A percentile compares a stretch with the other conserved stretches of the same genome.
Conservation (phyloP, 2,113 vertebrate genomes). For the Neomonachus schauinslandi region DNA sequence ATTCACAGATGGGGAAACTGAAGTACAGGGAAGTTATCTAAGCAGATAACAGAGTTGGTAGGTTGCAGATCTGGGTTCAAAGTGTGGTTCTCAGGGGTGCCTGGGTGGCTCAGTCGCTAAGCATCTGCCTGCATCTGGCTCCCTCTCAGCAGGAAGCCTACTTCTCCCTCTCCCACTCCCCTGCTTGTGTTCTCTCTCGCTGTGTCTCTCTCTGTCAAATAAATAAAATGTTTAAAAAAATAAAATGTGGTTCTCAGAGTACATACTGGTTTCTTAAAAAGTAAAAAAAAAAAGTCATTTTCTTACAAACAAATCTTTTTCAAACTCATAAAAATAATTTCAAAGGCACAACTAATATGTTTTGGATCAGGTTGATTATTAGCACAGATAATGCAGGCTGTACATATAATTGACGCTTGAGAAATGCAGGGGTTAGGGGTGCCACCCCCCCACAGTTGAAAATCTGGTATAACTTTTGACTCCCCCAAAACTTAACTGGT, state of each 20-base stretch:
- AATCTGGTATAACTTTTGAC: not conserved
- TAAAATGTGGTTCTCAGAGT: not conserved
- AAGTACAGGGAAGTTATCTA: not conserved
- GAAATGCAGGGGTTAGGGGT: not conserved
- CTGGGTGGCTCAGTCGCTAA: no score
- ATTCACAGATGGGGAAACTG: not conserved
- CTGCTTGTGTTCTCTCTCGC: no score
- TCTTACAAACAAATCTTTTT: slow-evolving; percentile 36
- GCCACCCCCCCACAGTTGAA: not conserved
- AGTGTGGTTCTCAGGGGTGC: not conserved
- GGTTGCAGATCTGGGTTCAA: not conserved
- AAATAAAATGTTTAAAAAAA: no score
- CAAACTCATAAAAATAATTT: not conserved
- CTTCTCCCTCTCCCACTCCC: no score
- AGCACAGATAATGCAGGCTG: not conserved
- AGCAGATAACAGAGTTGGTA: not conserved
- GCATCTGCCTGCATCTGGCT: no score
- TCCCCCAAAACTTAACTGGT: not conserved
- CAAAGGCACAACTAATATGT: not conserved
- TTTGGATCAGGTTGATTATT: not conserved
- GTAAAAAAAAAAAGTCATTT: not conserved
- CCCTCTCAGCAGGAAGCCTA: no score
- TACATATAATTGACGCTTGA: not conserved
- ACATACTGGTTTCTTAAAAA: not conserved
- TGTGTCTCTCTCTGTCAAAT: no score